Conservation (phyloP, 2,113 vertebrate species). For the Stercorarius parasiticus region DNA sequence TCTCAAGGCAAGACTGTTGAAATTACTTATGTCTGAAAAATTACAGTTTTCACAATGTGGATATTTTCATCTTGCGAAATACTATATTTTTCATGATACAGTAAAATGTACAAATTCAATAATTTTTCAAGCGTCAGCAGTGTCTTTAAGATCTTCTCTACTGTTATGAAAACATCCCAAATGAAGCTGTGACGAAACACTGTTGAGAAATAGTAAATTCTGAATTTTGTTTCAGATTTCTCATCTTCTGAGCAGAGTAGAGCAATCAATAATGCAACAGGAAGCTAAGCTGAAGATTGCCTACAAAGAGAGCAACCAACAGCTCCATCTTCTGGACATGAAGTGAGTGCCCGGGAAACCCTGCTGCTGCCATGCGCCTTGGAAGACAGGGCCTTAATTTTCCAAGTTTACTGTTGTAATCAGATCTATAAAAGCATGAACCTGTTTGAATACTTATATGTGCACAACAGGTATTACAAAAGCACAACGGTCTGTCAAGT, state of each 20-base stretch:
- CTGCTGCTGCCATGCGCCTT: fast-evolving
- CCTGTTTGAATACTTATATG: fast-evolving
- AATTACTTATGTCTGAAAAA: background rate
- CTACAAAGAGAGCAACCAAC: conserved; percentile 77
- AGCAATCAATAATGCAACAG: conserved; percentile 76
- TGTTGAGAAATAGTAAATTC: background rate
- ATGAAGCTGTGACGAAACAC: background rate
- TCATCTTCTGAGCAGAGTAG: conserved; percentile 77
- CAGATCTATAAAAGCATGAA: background rate
- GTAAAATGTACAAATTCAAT: background rate
- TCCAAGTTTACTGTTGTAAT: background rate
- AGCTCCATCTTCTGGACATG: conserved; percentile 77
- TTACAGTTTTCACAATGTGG: background rate
- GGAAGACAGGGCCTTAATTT: background rate
- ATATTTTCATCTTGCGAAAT: background rate
- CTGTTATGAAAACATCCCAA: background rate
- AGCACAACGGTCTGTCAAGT: background rate
- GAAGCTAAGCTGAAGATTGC: conserved; percentile 78
- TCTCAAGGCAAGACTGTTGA: background rate
- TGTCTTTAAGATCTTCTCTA: background rate
- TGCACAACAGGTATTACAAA: background rate
- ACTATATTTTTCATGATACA: background rate
- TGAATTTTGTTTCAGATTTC: conserved; percentile 73
- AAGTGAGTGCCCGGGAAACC: conserved; percentile 63
- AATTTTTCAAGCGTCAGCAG: background rate